Evolutionary conservation across 2,888 invertebrate genomes (phyloP).

Genomic region (Cerceris rybyensis): DNA sequence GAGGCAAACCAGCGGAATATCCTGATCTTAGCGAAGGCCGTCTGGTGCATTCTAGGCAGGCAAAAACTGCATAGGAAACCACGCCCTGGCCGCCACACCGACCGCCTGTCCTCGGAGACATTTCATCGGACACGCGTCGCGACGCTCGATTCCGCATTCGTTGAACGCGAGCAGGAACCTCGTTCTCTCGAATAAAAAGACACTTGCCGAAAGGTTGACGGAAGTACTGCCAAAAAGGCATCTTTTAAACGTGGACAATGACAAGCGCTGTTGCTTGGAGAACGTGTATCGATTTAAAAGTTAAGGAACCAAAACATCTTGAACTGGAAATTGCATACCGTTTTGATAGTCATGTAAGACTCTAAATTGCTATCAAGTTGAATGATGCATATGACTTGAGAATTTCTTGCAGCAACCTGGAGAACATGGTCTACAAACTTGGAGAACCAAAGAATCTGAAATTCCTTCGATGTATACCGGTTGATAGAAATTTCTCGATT

Average conservation of each 20-base stretch:
- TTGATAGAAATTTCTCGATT: no score
- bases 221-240: no score
- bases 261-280: no score
- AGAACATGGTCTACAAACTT: neutral
- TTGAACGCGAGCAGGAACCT: slow-evolving; percentile 13
- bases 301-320: no score
- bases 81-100: slow-evolving; percentile 76
- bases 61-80: slow-evolving; percentile 80
- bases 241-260: no score
- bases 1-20: slow-evolving; percentile 65
- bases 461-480: no score
- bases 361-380: no score
- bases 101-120: slow-evolving; percentile 76
- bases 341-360: no score
- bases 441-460: neutral
- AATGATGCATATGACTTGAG: no score
- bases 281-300: no score
- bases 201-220: slow-evolving; percentile 3
- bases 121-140: slow-evolving; percentile 59
- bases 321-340: no score
- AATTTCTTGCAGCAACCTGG: no score
- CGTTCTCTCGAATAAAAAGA: slow-evolving; percentile 14
- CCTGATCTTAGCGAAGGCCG: slow-evolving; percentile 80
- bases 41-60: slow-evolving; percentile 78
- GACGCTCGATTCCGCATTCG: slow-evolving; percentile 5